phyloP scores from a whole-genome alignment of 2,113 vertebrate genomes.

The Phalacrocorax aristotelis region DNA sequence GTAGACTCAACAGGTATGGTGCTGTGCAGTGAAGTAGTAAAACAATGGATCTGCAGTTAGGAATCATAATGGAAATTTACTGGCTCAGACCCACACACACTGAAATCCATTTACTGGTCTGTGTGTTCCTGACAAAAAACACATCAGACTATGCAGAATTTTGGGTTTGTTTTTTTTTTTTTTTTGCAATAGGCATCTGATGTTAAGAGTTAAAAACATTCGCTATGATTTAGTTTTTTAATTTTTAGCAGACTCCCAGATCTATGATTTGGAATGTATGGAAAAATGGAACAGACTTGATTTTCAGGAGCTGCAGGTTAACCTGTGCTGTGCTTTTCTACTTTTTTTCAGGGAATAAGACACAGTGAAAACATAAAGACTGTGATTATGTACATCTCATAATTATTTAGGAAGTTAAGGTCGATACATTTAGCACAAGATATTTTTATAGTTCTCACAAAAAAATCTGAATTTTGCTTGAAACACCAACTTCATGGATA shows the following conservation, averaged over 20 bases:
- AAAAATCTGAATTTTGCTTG: neutral
- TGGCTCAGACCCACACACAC: neutral
- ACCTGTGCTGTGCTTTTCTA: neutral
- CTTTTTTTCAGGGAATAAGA: neutral
- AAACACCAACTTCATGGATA: neutral
- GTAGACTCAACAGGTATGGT: neutral
- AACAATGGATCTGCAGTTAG: neutral
- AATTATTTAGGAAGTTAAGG: neutral
- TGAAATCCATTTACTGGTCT: neutral
- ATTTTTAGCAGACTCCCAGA: neutral
- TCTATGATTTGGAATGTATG: neutral
- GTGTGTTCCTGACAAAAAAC: neutral
- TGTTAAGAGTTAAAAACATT: neutral
- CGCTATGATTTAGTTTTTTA: neutral
- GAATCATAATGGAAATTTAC: neutral
- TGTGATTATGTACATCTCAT: neutral
- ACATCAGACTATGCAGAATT: neutral
- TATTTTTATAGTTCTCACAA: neutral
- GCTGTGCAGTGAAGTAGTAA: neutral
- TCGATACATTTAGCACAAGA: neutral
- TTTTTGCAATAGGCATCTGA: neutral
- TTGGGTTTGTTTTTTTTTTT: neutral
- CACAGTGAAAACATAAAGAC: neutral
- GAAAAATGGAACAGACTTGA: neutral
- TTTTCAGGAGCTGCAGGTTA: neutral